Percentiles rank a stretch among this genome's conserved stretches.
Conservation (phyloP, 2,888 invertebrate genomes). For the Hypomecis atomaria region DNA sequence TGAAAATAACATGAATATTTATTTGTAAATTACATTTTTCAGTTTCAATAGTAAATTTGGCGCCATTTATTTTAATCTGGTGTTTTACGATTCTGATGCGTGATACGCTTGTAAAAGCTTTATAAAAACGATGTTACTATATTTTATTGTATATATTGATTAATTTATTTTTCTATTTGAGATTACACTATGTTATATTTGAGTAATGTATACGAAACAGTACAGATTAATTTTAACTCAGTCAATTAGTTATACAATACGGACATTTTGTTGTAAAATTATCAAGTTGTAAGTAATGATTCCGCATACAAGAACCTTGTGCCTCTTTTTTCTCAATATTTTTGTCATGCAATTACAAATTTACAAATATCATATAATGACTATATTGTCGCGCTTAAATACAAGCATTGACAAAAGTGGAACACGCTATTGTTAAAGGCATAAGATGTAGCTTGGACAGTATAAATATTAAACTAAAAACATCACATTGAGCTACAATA, state of each 20-base stretch:
- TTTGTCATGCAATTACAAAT: conserved; percentile 17
- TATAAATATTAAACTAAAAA: neutral
- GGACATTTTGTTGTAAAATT: neutral
- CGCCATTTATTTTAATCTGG: too few species aligned
- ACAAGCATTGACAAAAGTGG: conserved; percentile 5
- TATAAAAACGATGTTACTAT: too few species aligned
- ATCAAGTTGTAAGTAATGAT: neutral
- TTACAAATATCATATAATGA: conserved; percentile 7
- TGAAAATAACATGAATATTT: too few species aligned
- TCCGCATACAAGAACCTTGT: neutral
- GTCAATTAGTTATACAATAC: neutral
- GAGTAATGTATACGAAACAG: too few species aligned
- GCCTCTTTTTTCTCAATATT: neutral
- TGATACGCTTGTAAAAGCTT: too few species aligned
- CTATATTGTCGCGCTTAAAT: conserved; percentile 14
- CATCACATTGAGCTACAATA: neutral
- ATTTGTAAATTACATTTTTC: too few species aligned
- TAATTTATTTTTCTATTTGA: too few species aligned
- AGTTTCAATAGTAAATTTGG: too few species aligned
- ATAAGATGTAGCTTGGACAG: neutral
- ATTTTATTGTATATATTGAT: too few species aligned
- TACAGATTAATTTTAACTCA: too few species aligned
- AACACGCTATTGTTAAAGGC: neutral
- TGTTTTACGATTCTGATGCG: too few species aligned
- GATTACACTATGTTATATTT: too few species aligned